phyloP scores from a whole-genome alignment of 2,113 vertebrate species.

The Gobiocypris rarus region DNA sequence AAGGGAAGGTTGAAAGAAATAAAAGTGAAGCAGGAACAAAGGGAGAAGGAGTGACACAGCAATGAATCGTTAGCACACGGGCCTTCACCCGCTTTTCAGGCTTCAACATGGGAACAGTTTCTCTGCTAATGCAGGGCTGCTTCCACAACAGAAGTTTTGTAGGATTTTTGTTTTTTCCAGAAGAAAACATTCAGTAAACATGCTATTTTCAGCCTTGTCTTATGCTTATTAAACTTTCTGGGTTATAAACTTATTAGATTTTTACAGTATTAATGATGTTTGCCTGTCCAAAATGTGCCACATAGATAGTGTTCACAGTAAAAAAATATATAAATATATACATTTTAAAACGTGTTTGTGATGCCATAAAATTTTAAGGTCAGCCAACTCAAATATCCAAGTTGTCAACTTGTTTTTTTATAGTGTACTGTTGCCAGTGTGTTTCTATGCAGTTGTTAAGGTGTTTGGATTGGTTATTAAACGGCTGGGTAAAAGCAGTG shows the following conservation, averaged over 20 bases:
- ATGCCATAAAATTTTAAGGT: no score
- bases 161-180: neutral
- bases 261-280: neutral
- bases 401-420: no score
- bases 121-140: neutral
- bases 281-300: neutral
- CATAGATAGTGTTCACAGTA: no score
- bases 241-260: neutral
- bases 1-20: neutral
- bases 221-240: neutral
- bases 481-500: no score
- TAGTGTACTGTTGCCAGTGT: no score
- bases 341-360: no score
- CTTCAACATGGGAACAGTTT: conserved; percentile 4
- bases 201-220: neutral
- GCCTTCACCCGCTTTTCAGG: neutral
- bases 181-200: neutral
- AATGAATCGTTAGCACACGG: neutral
- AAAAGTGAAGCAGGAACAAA: neutral
- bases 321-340: no score
- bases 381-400: no score
- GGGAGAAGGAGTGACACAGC: neutral
- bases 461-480: no score
- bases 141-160: neutral
- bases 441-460: no score